phyloP scores from a whole-genome alignment of 2,797 vertebrate species.

The Fundulus diaphanus region DNA sequence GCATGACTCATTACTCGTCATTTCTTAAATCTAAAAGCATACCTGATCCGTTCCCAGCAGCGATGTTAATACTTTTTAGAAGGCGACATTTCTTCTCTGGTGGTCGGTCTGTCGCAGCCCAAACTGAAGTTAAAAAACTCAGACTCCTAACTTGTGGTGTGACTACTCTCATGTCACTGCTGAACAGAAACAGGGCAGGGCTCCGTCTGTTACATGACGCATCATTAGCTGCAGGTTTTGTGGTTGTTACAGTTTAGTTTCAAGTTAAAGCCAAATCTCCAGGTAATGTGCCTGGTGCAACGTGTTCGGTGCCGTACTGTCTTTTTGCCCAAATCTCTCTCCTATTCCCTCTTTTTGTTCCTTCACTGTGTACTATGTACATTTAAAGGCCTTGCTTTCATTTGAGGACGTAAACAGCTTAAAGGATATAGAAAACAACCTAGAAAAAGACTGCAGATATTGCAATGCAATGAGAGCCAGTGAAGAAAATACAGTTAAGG shows the following conservation, averaged over 20 bases:
- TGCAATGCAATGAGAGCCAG: background rate
- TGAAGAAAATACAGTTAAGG: background rate
- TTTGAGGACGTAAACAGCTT: background rate
- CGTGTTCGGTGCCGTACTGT: background rate
- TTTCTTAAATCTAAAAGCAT: too few species aligned
- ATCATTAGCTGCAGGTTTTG: background rate
- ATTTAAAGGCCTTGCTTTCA: background rate
- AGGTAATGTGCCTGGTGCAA: background rate
- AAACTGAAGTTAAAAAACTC: background rate
- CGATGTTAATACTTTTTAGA: background rate
- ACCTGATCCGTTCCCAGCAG: background rate
- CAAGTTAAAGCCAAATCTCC: background rate
- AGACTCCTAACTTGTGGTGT: background rate
- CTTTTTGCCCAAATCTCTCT: too few species aligned
- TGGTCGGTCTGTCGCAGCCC: background rate
- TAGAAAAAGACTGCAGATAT: background rate
- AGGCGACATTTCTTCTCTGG: background rate
- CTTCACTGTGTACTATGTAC: background rate
- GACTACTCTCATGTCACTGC: background rate
- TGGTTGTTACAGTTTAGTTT: background rate
- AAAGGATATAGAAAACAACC: background rate
- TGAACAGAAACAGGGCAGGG: background rate
- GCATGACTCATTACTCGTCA: too few species aligned
- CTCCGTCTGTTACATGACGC: background rate
- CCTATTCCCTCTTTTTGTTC: background rate